phyloP scores from a whole-genome alignment of 2,888 invertebrate genomes.

The Eremobia ochroleuca region DNA sequence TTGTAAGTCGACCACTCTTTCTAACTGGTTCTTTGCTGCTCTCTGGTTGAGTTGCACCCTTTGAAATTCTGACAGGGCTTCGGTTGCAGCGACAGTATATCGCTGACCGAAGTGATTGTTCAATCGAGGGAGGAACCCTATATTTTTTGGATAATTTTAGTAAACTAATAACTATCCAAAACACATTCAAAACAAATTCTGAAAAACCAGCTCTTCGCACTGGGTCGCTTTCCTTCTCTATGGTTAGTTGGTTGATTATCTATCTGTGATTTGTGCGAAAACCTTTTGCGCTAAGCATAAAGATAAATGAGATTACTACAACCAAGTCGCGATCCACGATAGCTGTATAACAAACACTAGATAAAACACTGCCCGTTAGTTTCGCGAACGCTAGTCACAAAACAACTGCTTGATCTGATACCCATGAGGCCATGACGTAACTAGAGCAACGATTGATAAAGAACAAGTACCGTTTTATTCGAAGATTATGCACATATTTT shows the following conservation, averaged over 20 bases:
- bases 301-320: background rate
- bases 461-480: conserved; percentile 73
- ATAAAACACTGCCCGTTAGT: conserved; percentile 56
- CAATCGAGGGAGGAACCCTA: conserved; percentile 93
- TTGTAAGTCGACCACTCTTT: conserved; percentile 91
- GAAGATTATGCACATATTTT: conserved; percentile 59
- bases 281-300: background rate
- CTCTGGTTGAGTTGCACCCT: conserved; percentile 91
- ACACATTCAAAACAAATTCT: no score
- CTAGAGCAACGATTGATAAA: conserved; percentile 75
- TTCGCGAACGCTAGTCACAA: conserved; percentile 50
- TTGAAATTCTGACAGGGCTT: conserved; percentile 94
- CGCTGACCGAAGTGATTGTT: conserved; percentile 93
- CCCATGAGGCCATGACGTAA: conserved; percentile 69
- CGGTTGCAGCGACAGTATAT: conserved; percentile 93
- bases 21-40: conserved; percentile 91
- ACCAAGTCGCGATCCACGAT: conserved; percentile 24
- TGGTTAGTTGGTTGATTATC: background rate
- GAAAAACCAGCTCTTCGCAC: background rate
- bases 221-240: background rate
- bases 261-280: background rate
- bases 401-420: conserved; percentile 71
- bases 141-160: conserved; percentile 51
- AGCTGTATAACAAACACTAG: conserved; percentile 42
- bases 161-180: background rate